Conservation (phyloP, 2,797 vertebrate genomes). For the Gallinago nigripennis region DNA sequence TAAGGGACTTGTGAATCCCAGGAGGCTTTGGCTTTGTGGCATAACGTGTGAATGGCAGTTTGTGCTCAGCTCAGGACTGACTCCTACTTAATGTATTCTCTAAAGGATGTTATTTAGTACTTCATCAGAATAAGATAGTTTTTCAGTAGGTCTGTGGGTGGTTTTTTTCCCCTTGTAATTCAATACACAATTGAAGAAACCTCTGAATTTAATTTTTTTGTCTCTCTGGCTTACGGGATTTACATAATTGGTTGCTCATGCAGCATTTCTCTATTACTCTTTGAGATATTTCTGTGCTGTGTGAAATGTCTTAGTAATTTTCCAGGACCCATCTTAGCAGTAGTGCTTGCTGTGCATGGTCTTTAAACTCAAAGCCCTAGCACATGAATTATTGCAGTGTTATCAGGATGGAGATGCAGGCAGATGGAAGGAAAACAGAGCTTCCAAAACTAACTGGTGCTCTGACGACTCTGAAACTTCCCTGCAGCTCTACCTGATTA, state of each 20-base stretch:
- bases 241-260: conserved; percentile 56
- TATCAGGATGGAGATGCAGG: background rate
- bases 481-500: background rate
- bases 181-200: conserved; percentile 32
- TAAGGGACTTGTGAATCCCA: conserved; percentile 16
- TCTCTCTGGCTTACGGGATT: conserved; percentile 49
- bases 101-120: conserved; percentile 34
- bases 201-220: conserved; percentile 46
- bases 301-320: conserved; percentile 45
- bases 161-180: background rate
- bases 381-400: background rate
- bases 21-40: background rate
- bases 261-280: conserved; percentile 39
- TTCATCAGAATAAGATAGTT: background rate
- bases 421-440: background rate
- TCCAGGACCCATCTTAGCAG: background rate
- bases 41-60: background rate
- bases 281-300: conserved; percentile 20
- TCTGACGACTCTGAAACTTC: background rate
- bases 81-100: background rate
- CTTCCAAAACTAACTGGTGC: background rate
- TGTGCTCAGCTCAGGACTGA: background rate
- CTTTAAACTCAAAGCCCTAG: background rate
- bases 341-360: background rate
- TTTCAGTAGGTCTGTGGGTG: conserved; percentile 8